phyloP scores from a whole-genome alignment of 23 tunicate species.

The Clavelina lepadiformis region DNA sequence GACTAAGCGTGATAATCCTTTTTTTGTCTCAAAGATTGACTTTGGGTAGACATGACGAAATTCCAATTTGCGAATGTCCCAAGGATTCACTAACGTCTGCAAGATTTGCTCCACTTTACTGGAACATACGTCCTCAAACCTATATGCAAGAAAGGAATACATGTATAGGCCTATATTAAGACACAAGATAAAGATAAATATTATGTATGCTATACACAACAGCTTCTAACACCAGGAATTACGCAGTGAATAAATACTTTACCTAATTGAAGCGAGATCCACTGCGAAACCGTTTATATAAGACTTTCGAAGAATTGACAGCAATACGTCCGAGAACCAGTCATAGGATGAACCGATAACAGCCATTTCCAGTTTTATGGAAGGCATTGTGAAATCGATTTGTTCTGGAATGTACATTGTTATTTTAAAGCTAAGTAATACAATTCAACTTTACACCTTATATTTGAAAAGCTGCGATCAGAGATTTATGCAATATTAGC shows the following conservation, averaged over 20 bases:
- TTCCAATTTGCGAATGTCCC: slow-evolving; percentile 11
- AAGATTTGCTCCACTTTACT: slow-evolving; percentile 1
- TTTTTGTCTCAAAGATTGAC: slow-evolving; percentile 3
- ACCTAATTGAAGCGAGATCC: slow-evolving; percentile 33
- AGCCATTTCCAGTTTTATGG: slow-evolving; percentile 32
- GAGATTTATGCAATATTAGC: no score
- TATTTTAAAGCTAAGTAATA: no score
- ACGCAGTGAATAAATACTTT: no score
- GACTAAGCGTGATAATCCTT: slow-evolving; percentile 2
- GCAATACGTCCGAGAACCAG: slow-evolving; percentile 26
- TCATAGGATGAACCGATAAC: slow-evolving; percentile 23
- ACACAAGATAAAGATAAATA: not conserved
- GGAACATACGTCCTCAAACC: slow-evolving; percentile 31
- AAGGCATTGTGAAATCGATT: not conserved
- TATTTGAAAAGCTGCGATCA: no score
- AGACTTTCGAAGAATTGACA: slow-evolving; percentile 19
- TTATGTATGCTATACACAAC: not conserved
- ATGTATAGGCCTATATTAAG: not conserved
- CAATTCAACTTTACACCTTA: no score
- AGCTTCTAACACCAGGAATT: not conserved
- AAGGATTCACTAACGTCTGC: slow-evolving; percentile 10
- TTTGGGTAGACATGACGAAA: slow-evolving; percentile 16
- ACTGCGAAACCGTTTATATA: slow-evolving; percentile 9
- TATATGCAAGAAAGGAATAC: not conserved
- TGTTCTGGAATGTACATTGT: no score